Conservation (phyloP, 2,888 invertebrate species). For the Fragum whitleyi region DNA sequence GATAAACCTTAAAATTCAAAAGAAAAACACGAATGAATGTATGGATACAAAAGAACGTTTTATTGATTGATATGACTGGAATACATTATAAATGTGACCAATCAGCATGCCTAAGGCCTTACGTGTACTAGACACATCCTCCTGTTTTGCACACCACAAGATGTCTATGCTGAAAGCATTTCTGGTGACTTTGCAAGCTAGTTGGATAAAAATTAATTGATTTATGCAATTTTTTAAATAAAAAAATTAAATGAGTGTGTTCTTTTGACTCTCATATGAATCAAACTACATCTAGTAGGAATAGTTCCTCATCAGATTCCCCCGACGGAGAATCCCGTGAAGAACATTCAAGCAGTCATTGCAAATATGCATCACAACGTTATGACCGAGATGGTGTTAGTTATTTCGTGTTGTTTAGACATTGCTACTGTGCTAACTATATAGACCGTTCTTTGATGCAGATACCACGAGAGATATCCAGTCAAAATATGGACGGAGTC, state of each 20-base stretch:
- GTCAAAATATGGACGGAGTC: neutral
- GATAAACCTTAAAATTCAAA: too few species aligned
- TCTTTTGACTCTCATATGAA: neutral
- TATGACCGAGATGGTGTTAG: neutral
- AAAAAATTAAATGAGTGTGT: too few species aligned
- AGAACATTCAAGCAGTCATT: neutral
- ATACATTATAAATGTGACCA: neutral
- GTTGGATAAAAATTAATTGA: too few species aligned
- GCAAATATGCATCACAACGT: neutral
- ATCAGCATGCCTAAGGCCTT: neutral
- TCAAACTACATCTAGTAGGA: neutral
- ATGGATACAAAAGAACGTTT: too few species aligned
- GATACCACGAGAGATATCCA: neutral
- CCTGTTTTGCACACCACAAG: too few species aligned
- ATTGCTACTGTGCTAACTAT: neutral
- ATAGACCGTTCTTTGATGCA: neutral
- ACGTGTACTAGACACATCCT: too few species aligned
- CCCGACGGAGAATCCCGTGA: neutral
- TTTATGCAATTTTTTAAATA: too few species aligned
- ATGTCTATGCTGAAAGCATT: too few species aligned
- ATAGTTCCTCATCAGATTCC: neutral
- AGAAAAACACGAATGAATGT: too few species aligned
- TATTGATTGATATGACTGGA: neutral
- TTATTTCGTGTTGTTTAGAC: neutral
- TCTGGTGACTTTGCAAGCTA: too few species aligned